A percentile compares a stretch with the other conserved stretches of the same genome.
These are phyloP conservation scores for Pandemis cinnamomeana DNA, from an alignment of 2,888 invertebrate genomes.

Conservation along the genomic window DNA sequence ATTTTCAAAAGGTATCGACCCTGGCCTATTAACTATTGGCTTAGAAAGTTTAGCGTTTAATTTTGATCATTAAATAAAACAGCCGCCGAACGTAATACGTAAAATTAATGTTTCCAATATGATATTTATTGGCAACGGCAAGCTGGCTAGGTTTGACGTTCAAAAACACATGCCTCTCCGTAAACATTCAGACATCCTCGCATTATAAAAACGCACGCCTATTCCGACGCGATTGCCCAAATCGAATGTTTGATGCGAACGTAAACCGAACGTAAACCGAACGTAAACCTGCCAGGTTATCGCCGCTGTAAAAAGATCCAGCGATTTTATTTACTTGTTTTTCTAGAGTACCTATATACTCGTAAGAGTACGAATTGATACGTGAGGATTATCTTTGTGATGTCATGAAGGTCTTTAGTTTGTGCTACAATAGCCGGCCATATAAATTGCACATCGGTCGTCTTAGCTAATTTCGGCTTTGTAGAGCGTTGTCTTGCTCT, in stretches of 20 bases:
- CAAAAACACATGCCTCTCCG: neutral
- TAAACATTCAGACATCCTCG: neutral
- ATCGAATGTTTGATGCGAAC: constrained; percentile 26
- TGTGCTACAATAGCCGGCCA: neutral
- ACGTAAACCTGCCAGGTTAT: constrained; percentile 13
- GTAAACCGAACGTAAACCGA: constrained; percentile 11
- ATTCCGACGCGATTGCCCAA: constrained; percentile 9
- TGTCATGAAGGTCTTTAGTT: neutral
- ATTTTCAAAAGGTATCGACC: too few species aligned
- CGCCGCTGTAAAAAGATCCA: constrained; percentile 15
- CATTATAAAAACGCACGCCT: constrained; percentile 9
- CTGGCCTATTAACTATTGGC: too few species aligned
- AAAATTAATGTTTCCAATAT: neutral
- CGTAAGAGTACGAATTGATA: neutral
- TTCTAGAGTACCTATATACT: neutral
- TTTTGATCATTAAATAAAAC: too few species aligned
- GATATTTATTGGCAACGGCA: neutral
- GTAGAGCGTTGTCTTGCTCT: too few species aligned
- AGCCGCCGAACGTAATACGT: too few species aligned
- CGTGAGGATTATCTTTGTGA: neutral
- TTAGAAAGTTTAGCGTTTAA: too few species aligned
- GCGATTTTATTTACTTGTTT: constrained; percentile 3
- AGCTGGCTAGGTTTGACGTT: neutral
- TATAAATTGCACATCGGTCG: too few species aligned
- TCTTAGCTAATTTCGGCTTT: too few species aligned